Evolutionary conservation across 2,888 invertebrate genomes (phyloP).

Genomic region (Sinhomidia bicolor): DNA sequence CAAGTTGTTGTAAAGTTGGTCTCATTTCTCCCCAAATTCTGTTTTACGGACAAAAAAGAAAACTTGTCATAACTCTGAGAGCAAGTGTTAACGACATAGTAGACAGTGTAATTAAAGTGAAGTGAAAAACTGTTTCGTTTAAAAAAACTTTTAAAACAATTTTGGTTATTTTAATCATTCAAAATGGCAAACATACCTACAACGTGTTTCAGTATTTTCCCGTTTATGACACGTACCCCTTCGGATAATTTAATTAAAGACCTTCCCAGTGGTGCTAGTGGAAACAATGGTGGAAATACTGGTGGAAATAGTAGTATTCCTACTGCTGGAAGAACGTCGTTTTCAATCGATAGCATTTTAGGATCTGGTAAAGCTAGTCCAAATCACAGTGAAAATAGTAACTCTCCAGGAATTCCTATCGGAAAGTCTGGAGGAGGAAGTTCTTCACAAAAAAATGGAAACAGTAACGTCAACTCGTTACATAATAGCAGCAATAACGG

Average conservation of each 20-base stretch:
- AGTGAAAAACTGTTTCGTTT: neutral
- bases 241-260: constrained; percentile 60
- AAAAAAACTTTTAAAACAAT: neutral
- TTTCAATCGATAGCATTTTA: constrained; percentile 79
- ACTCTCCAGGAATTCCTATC: constrained; percentile 52
- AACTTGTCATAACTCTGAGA: too few species aligned
- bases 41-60: too few species aligned
- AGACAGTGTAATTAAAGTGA: neutral
- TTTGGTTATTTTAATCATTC: neutral
- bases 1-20: neutral
- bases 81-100: neutral
- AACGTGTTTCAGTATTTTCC: constrained; percentile 74
- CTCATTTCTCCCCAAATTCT: constrained; percentile 39
- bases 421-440: constrained; percentile 40
- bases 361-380: constrained; percentile 64
- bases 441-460: constrained; percentile 60
- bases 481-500: constrained; percentile 39
- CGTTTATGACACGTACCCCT: constrained; percentile 65
- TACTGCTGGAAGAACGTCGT: constrained; percentile 73
- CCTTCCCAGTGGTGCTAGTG: constrained; percentile 58
- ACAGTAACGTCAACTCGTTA: constrained; percentile 36
- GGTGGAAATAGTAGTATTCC: constrained; percentile 41
- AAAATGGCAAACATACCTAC: constrained; percentile 74
- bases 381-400: constrained; percentile 65
- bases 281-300: constrained; percentile 9